A percentile compares a stretch with the other conserved stretches of the same genome.
These are phyloP conservation scores for Hemibagrus guttatus DNA, from an alignment of 2,797 vertebrate species.

Conservation along the genomic window DNA sequence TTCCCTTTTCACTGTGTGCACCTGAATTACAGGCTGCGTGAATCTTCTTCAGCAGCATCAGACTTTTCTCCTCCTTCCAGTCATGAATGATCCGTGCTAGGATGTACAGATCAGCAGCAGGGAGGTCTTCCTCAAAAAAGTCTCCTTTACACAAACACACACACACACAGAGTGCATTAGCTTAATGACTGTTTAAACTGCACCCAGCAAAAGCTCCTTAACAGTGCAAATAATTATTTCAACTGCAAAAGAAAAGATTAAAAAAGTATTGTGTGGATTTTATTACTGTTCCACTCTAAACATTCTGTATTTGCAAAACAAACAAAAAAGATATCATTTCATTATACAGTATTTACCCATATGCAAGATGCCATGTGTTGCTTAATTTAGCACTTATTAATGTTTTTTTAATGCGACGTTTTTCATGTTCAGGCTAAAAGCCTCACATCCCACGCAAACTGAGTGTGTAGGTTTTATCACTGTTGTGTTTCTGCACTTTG, in stretches of 20 bases:
- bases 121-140: constrained; percentile 73
- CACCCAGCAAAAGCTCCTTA: not conserved
- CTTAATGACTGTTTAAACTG: not conserved
- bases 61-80: constrained; percentile 75
- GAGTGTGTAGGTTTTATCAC: not conserved
- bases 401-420: too few species aligned
- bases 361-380: not conserved
- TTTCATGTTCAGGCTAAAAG: not conserved
- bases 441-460: not conserved
- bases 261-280: not conserved
- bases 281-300: not conserved
- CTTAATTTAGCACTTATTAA: not conserved
- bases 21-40: constrained; percentile 67
- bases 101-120: constrained; percentile 71
- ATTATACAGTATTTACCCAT: not conserved
- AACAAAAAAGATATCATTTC: not conserved
- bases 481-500: not conserved
- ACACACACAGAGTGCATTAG: not conserved
- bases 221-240: not conserved
- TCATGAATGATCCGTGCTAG: constrained; percentile 76
- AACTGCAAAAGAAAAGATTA: not conserved
- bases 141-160: constrained; percentile 64
- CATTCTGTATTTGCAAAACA: not conserved
- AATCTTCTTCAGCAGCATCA: constrained; percentile 70
- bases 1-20: constrained; percentile 34